A percentile compares a stretch with the other conserved stretches of the same genome.
Evolutionary conservation across 2,888 invertebrate genomes (phyloP).

Genomic region (Acanthacorydalis orientalis): DNA sequence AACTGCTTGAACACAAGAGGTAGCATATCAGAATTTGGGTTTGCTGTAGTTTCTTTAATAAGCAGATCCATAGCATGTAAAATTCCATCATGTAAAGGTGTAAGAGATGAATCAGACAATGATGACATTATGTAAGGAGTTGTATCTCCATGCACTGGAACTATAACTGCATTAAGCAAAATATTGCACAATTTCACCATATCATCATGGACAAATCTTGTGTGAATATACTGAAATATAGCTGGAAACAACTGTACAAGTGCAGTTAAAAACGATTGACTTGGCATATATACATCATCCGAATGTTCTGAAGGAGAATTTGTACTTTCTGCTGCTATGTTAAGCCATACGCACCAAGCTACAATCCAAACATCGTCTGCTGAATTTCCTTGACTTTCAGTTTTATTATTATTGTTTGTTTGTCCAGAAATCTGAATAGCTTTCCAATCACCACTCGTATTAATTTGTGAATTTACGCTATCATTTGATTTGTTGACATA

Average conservation of each 20-base stretch:
- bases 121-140: constrained; percentile 67
- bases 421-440: constrained; percentile 2
- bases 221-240: constrained; percentile 70
- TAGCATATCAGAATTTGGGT: constrained; percentile 39
- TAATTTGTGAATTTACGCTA: constrained; percentile 14
- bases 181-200: constrained; percentile 64
- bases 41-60: constrained; percentile 53
- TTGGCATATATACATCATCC: constrained; percentile 60
- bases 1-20: constrained; percentile 50
- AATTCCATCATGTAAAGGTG: constrained; percentile 69
- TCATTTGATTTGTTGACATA: constrained; percentile 39
- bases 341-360: constrained; percentile 78
- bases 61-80: constrained; percentile 75
- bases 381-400: constrained; percentile 20
- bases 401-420: constrained; percentile 9
- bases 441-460: constrained; percentile 14
- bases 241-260: constrained; percentile 91
- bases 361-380: constrained; percentile 55
- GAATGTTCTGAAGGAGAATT: constrained; percentile 30
- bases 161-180: constrained; percentile 57
- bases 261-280: constrained; percentile 85
- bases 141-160: constrained; percentile 66
- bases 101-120: constrained; percentile 61
- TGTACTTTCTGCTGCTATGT: constrained; percentile 67
- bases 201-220: constrained; percentile 50